Evolutionary conservation across 2,113 vertebrate species (phyloP).

Genomic region (Microcebus lehilahytsara): DNA sequence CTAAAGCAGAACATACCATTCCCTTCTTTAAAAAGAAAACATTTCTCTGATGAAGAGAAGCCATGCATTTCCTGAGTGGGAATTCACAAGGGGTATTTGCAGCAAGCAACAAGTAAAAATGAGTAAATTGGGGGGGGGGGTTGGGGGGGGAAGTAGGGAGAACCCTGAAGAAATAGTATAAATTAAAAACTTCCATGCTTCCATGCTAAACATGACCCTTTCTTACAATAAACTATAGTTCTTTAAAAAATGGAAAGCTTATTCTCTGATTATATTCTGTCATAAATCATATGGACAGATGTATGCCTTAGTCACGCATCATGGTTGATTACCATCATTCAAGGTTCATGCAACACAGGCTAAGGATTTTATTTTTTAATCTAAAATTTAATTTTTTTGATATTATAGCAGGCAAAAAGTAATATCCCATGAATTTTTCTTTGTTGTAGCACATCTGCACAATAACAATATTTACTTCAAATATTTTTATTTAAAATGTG

Average conservation of each 20-base stretch:
- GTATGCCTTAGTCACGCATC: constrained; percentile 83
- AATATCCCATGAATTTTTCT: constrained; percentile 74
- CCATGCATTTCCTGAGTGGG: constrained; percentile 59
- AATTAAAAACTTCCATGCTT: constrained; percentile 29
- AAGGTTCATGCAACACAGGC: constrained; percentile 75
- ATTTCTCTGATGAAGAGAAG: constrained; percentile 56
- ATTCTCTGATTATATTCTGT: constrained; percentile 74
- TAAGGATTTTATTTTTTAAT: constrained; percentile 77
- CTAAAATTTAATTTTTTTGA: constrained; percentile 73
- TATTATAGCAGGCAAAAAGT: constrained; percentile 75
- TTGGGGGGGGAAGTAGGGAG: background rate
- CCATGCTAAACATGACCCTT: constrained; percentile 60
- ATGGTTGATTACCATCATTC: constrained; percentile 81
- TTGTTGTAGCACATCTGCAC: constrained; percentile 72
- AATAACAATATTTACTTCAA: constrained; percentile 79
- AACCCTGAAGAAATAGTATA: background rate
- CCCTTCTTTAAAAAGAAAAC: constrained; percentile 47
- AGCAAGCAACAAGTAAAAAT: background rate
- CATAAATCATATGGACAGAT: constrained; percentile 83
- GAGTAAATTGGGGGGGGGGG: background rate
- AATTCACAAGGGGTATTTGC: background rate
- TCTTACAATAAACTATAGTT: constrained; percentile 68
- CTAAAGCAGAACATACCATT: constrained; percentile 10
- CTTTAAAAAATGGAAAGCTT: constrained; percentile 57
- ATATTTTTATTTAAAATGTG: constrained; percentile 75